These are phyloP conservation scores for Cirrhinus molitorella DNA, from an alignment of 2,797 vertebrate species.

Conservation along the genomic window DNA sequence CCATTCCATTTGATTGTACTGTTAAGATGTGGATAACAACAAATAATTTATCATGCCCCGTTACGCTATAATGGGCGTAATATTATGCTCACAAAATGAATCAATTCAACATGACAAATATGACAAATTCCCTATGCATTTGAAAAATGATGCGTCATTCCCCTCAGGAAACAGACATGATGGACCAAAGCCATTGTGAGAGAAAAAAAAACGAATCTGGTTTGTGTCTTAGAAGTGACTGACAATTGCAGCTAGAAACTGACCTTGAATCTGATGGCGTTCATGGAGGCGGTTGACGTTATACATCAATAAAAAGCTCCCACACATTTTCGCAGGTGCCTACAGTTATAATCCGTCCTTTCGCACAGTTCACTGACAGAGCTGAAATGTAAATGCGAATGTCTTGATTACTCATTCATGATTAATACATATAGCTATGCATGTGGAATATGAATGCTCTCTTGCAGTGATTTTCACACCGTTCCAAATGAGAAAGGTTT, in stretches of 20 bases:
- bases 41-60: background rate
- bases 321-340: slow-evolving; percentile 21
- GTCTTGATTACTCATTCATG: slow-evolving; percentile 20
- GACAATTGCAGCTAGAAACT: slow-evolving; percentile 13
- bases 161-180: slow-evolving; percentile 10
- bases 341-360: slow-evolving; percentile 2
- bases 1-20: background rate
- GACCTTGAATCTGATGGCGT: slow-evolving; percentile 16
- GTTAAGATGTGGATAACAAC: background rate
- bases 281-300: background rate
- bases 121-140: slow-evolving; percentile 9
- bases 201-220: background rate
- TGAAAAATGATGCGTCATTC: slow-evolving; percentile 28
- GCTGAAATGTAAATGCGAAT: slow-evolving; percentile 6
- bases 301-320: slow-evolving; percentile 12
- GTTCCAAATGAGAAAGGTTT: slow-evolving; percentile 1
- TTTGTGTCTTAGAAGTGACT: slow-evolving; percentile 24
- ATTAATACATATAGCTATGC: background rate
- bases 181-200: background rate
- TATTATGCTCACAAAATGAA: slow-evolving; percentile 12
- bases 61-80: background rate
- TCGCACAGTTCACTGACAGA: background rate
- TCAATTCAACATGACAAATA: slow-evolving; percentile 19
- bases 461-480: background rate
- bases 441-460: slow-evolving; percentile 6